A percentile compares a stretch with the other conserved stretches of the same genome.
These are phyloP conservation scores for Apotomis capreana DNA, from an alignment of 2,888 invertebrate genomes.

Conservation along the genomic window DNA sequence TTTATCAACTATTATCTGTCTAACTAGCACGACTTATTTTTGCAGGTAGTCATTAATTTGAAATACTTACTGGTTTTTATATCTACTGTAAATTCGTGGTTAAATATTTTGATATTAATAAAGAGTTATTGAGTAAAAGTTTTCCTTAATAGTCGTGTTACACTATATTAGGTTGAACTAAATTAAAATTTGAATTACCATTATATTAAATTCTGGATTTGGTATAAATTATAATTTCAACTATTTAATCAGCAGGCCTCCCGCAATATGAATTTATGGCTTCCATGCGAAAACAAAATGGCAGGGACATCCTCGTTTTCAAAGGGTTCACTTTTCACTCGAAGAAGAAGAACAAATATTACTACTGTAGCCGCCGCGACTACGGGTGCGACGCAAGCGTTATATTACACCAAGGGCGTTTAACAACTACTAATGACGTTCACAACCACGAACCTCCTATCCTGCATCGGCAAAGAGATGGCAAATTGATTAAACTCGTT, in stretches of 20 bases:
- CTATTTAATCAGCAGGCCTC: constrained; percentile 27
- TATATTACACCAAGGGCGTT: constrained; percentile 1
- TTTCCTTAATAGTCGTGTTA: no score
- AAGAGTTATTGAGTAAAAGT: no score
- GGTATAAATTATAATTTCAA: not conserved
- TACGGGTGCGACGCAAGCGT: constrained; percentile 21
- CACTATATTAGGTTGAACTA: no score
- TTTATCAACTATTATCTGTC: no score
- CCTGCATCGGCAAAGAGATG: constrained; percentile 27
- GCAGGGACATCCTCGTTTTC: constrained; percentile 42
- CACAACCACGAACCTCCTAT: constrained; percentile 38
- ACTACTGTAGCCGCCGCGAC: constrained; percentile 26
- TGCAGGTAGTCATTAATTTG: no score
- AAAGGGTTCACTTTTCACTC: constrained; percentile 42
- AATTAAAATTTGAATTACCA: no score
- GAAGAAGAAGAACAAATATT: constrained; percentile 31
- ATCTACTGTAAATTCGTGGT: no score
- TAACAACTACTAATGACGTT: not conserved
- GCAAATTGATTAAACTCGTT: constrained; percentile 8
- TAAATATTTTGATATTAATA: no score
- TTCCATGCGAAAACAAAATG: constrained; percentile 33
- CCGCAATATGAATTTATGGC: constrained; percentile 42
- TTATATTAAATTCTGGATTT: no score
- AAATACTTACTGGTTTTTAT: no score
- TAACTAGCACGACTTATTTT: no score